Conservation (phyloP, 2,888 invertebrate genomes). For the Aspidapion aeneum region DNA sequence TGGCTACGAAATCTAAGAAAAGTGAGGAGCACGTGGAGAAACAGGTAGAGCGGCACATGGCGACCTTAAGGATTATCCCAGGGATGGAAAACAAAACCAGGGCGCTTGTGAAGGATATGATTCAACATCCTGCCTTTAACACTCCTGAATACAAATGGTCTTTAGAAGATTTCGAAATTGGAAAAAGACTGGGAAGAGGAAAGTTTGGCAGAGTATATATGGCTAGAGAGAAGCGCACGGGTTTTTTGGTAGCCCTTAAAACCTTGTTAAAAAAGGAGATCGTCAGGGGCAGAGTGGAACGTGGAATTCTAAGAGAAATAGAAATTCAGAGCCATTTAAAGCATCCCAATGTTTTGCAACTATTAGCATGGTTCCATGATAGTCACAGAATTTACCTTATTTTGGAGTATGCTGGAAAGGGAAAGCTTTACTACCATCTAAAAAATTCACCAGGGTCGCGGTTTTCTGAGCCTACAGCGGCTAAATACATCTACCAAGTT, state of each 20-base stretch:
- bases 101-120: no score
- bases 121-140: no score
- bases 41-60: no score
- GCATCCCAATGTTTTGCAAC: conserved; percentile 88
- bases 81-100: no score
- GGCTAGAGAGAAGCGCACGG: conserved; percentile 85
- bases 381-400: conserved; percentile 89
- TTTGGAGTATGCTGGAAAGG: conserved; percentile 85
- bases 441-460: conserved; percentile 17
- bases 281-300: conserved; percentile 94
- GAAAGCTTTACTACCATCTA: conserved; percentile 47
- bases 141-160: conserved; percentile 58
- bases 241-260: conserved; percentile 77
- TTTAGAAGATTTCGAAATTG: conserved; percentile 88
- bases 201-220: conserved; percentile 96
- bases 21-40: no score
- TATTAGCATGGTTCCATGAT: conserved; percentile 96
- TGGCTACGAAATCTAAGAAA: no score
- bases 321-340: conserved; percentile 97
- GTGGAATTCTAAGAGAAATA: conserved; percentile 93
- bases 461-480: conserved; percentile 21
- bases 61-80: no score
- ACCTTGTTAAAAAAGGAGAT: no score
- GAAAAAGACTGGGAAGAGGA: conserved; percentile 88
- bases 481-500: conserved; percentile 76